Evolutionary conservation across 2,797 vertebrate genomes (phyloP), one percentile per base, ranked within the genome.

Genomic region (Buceros bicornis): DNA sequence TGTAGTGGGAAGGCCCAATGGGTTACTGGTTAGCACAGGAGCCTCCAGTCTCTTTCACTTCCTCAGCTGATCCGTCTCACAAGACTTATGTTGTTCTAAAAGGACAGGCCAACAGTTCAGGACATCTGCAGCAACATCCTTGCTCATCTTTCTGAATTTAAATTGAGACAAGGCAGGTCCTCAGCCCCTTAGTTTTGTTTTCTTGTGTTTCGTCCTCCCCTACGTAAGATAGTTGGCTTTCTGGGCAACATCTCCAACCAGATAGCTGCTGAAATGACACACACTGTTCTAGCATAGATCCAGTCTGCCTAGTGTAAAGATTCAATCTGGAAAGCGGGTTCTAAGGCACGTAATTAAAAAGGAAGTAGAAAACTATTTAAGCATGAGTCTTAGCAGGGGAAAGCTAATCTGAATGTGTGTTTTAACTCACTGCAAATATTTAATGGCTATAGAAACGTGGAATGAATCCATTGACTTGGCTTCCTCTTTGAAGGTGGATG

Each of bases 281-380:
- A 21, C 22, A 29, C 66, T 90, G 25, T 62, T 90, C 58, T 50
- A 91, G 85, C 13, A 18, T 20, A 87, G 51, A 82, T 45, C 28
- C 65, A 64, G 56, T 26, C 70, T 88, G 69, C 56, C 53, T 73
- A 48, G 62, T 24, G 13, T 40, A 79, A 72, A 70, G 53, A 82
- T 80, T 89, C 81, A 81, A 60, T 53, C 71, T 89, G 89, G 56
- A 85, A 89, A 88, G 72, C 1, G 16, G 72, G 17, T 28, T 96
- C 21, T 69, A 71, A 91, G 76, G 50, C 69, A 81, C 61, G 74
- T 69, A 80, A 83, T 91, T 89, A 83, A 95, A 95, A 92, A 91
- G 28, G 64, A 93, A 82, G 78, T 47, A 20, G 60, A 91, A 95
- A 93, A 82, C 71, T 92, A 87, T 57, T 92, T 94, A 95, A 94